These are phyloP conservation scores for Hystrix cristata DNA, from an alignment of 2,113 vertebrate genomes.

Conservation along the genomic window DNA sequence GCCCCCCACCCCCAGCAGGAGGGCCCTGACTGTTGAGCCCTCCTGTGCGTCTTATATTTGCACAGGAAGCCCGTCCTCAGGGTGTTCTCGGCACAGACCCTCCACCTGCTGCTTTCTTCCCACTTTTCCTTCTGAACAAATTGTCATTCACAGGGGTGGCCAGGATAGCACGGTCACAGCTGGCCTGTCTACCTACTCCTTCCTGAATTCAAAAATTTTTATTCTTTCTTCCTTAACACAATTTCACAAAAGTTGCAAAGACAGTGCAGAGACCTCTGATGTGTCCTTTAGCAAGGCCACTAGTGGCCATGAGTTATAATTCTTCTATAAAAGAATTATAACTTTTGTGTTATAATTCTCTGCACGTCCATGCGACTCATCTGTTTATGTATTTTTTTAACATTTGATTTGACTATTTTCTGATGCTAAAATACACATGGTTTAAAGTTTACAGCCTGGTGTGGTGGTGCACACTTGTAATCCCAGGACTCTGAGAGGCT, in stretches of 20 bases:
- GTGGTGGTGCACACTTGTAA: background rate
- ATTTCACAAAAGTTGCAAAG: background rate
- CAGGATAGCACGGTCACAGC: background rate
- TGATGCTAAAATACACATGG: background rate
- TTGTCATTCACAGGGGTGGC: background rate
- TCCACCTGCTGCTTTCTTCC: background rate
- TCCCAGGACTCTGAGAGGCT: background rate
- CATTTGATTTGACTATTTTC: background rate
- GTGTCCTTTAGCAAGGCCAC: too few relatives aligned
- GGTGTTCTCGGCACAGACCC: background rate
- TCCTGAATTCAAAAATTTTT: background rate
- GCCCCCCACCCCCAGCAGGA: background rate
- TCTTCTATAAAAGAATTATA: too few relatives aligned
- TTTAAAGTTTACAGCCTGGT: background rate
- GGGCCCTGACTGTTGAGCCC: background rate
- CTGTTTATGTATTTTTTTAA: background rate
- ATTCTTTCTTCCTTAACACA: background rate
- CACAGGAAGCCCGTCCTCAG: background rate
- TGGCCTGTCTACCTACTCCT: background rate
- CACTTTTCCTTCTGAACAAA: background rate
- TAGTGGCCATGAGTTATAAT: too few relatives aligned
- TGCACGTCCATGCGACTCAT: background rate
- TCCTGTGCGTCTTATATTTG: background rate
- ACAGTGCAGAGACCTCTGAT: background rate
- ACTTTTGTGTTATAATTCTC: background rate